Percentiles rank a stretch among this genome's conserved stretches.
These are phyloP conservation scores for Platycheirus albimanus DNA, from an alignment of 2,888 invertebrate genomes.

Conservation along the genomic window DNA sequence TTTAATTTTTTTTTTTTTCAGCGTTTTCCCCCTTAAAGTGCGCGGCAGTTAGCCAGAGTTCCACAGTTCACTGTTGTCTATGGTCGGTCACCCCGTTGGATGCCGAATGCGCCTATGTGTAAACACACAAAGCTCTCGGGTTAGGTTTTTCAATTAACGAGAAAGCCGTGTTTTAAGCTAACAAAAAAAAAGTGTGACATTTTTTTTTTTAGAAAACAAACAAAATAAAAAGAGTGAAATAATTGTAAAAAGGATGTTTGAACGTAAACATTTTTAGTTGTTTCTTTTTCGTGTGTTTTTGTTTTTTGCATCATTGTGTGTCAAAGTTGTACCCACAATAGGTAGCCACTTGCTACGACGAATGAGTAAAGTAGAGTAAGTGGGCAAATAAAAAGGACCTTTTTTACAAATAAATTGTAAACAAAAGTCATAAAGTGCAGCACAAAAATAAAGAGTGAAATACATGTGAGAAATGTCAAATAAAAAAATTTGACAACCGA, in stretches of 20 bases:
- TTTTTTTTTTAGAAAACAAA: too few species aligned
- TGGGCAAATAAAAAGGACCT: slow-evolving; percentile 43
- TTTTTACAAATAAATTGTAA: slow-evolving; percentile 52
- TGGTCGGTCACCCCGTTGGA: slow-evolving; percentile 25
- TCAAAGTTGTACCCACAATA: slow-evolving; percentile 38
- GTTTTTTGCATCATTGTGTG: too few species aligned
- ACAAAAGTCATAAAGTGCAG: slow-evolving; percentile 30
- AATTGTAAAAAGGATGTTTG: slow-evolving; percentile 31
- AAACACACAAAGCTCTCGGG: slow-evolving; percentile 60
- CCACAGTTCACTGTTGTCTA: slow-evolving; percentile 1
- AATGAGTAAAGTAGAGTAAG: slow-evolving; percentile 16
- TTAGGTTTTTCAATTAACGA: slow-evolving; percentile 55
- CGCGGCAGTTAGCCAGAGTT: not conserved
- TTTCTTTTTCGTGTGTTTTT: slow-evolving; percentile 2
- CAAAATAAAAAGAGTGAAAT: slow-evolving; percentile 32
- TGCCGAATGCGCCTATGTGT: slow-evolving; percentile 52
- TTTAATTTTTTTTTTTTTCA: not conserved
- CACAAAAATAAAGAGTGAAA: not conserved
- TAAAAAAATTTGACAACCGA: slow-evolving; percentile 1
- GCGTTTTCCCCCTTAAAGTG: slow-evolving; percentile 15
- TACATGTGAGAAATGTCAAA: slow-evolving; percentile 19
- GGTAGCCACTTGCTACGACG: slow-evolving; percentile 15
- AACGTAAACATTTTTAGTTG: not conserved
- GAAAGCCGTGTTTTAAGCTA: slow-evolving; percentile 20
- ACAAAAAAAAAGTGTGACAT: slow-evolving; percentile 30